A percentile compares a stretch with the other conserved stretches of the same genome.
Conservation (phyloP, 2,888 invertebrate species). For the Nemapogon koenigi region DNA sequence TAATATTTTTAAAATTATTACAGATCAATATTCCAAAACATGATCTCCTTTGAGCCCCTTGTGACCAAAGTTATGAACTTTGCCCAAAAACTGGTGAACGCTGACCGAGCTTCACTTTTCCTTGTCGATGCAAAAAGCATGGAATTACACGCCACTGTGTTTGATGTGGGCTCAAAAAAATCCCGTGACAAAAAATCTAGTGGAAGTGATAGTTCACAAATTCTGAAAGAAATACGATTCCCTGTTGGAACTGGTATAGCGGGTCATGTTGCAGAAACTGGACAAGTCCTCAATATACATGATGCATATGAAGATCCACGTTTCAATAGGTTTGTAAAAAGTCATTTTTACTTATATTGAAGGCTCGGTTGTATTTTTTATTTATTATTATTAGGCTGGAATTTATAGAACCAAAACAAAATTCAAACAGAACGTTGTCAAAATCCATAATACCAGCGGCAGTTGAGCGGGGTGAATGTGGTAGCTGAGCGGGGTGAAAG, state of each 20-base stretch:
- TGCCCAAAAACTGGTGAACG: constrained; percentile 80
- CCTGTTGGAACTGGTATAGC: constrained; percentile 82
- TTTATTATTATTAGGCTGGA: too few species aligned
- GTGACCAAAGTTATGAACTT: constrained; percentile 86
- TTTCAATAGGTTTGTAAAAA: constrained; percentile 65
- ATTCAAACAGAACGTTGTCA: too few species aligned
- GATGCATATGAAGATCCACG: constrained; percentile 81
- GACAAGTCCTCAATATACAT: constrained; percentile 80
- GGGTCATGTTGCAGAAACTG: constrained; percentile 81
- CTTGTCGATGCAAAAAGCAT: constrained; percentile 75
- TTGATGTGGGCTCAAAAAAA: constrained; percentile 67
- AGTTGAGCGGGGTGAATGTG: too few species aligned
- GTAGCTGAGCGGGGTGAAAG: too few species aligned
- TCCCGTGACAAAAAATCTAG: constrained; percentile 18
- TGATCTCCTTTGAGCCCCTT: constrained; percentile 82
- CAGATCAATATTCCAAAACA: constrained; percentile 88
- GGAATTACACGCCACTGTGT: constrained; percentile 83
- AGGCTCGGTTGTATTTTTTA: not conserved
- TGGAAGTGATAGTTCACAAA: constrained; percentile 12
- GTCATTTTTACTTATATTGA: not conserved
- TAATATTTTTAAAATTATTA: too few species aligned
- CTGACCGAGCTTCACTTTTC: constrained; percentile 85
- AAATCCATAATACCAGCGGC: too few species aligned
- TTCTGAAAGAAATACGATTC: constrained; percentile 66
- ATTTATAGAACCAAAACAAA: too few species aligned